These are phyloP conservation scores for Chaetoderma sp. DNA, from an alignment of 2,888 invertebrate species.

Conservation along the genomic window DNA sequence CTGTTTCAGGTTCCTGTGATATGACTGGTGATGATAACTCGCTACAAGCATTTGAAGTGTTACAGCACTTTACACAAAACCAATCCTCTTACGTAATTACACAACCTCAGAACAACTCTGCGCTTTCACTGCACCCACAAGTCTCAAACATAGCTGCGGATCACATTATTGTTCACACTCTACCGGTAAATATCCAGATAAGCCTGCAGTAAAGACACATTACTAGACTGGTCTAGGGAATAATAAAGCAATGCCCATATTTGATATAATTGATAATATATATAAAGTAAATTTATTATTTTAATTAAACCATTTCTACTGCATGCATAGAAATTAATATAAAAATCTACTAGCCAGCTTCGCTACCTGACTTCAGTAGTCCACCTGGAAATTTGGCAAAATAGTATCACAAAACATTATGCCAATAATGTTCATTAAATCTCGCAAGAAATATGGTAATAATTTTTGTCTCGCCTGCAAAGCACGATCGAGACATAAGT, in stretches of 20 bases:
- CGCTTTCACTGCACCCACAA: conserved; percentile 45
- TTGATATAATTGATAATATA: not conserved
- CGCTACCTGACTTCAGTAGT: no score
- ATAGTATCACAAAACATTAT: no score
- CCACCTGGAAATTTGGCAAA: no score
- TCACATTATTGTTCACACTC: conserved; percentile 64
- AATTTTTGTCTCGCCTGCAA: no score
- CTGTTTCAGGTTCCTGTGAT: no score
- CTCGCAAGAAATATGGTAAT: no score
- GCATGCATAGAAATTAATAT: not conserved
- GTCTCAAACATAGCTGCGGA: conserved; percentile 49
- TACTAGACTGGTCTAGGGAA: no score
- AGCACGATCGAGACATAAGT: no score
- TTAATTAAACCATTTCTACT: not conserved
- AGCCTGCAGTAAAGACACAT: not conserved
- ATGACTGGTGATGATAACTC: no score
- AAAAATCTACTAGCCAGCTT: no score
- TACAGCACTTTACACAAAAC: conserved; percentile 55
- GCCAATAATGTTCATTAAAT: no score
- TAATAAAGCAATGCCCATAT: no score
- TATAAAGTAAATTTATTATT: not conserved
- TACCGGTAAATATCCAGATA: conserved; percentile 42
- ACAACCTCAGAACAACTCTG: conserved; percentile 47
- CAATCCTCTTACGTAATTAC: conserved; percentile 59
- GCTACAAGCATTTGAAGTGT: conserved; percentile 57